phyloP scores from a whole-genome alignment of 30 jellyfish, hydroid and myxozoan species.

The Calvadosia cruxmelitensis region DNA sequence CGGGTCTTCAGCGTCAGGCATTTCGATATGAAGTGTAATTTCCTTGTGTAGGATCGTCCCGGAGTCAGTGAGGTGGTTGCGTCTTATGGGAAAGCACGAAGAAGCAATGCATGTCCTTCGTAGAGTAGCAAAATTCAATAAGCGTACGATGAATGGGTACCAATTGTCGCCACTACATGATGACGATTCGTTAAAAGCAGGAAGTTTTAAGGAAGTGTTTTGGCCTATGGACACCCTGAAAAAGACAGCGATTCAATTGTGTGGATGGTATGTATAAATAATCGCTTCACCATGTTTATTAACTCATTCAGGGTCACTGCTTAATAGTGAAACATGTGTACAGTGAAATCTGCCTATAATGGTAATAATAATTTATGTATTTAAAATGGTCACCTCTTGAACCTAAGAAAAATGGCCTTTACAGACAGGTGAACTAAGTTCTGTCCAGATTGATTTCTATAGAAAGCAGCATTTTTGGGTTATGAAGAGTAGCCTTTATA shows the following conservation, averaged over 20 bases:
- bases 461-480: too few relatives aligned
- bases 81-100: conserved; percentile 14
- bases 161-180: background rate
- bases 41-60: conserved; percentile 40
- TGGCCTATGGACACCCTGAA: background rate
- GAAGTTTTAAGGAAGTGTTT: background rate
- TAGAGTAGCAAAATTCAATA: conserved; percentile 40
- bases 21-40: background rate
- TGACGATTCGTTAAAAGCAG: background rate
- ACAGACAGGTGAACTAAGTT: too few relatives aligned
- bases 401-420: too few relatives aligned
- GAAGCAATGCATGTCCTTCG: conserved; percentile 14
- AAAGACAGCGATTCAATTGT: background rate
- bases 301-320: too few relatives aligned
- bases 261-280: background rate
- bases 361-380: too few relatives aligned
- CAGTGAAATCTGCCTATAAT: too few relatives aligned
- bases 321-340: too few relatives aligned
- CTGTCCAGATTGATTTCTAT: too few relatives aligned
- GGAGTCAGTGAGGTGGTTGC: conserved; percentile 71
- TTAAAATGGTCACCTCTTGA: too few relatives aligned
- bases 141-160: background rate
- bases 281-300: too few relatives aligned
- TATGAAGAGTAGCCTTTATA: too few relatives aligned
- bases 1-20: background rate